A percentile compares a stretch with the other conserved stretches of the same genome.
Conservation (phyloP, 2,113 vertebrate species). For the Geococcyx californianus region DNA sequence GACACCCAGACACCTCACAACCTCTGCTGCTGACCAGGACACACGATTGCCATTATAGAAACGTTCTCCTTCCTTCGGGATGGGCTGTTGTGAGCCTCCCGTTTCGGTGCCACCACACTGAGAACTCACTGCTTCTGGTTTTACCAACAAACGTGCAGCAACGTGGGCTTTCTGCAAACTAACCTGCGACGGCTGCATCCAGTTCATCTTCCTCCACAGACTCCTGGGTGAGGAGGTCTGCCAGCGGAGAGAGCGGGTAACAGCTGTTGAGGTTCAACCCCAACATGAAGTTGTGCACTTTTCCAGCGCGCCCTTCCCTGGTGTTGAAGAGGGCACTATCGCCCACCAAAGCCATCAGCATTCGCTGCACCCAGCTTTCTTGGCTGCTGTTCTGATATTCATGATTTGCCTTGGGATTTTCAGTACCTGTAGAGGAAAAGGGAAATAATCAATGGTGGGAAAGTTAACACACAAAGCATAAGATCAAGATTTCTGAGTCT, state of each 20-base stretch:
- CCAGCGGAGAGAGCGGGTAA: slow-evolving; percentile 80
- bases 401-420: slow-evolving; percentile 76
- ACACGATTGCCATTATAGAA: accelerated
- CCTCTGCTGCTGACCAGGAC: background rate
- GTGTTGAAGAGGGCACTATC: slow-evolving; percentile 93
- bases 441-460: background rate
- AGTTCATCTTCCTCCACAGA: slow-evolving; percentile 81
- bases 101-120: accelerated
- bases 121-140: background rate
- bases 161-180: background rate
- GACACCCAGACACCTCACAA: background rate
- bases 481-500: background rate
- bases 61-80: background rate
- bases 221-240: slow-evolving; percentile 59
- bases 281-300: slow-evolving; percentile 99
- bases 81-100: accelerated
- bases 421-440: slow-evolving; percentile 72
- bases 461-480: accelerated
- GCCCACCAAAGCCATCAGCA: slow-evolving; percentile 90
- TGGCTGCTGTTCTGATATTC: slow-evolving; percentile 79
- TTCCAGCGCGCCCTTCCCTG: slow-evolving; percentile 92
- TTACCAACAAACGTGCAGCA: accelerated
- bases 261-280: slow-evolving; percentile 91
- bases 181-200: slow-evolving; percentile 89
- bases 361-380: slow-evolving; percentile 92